These are phyloP conservation scores for Umimayanthus chanpuru DNA, from an alignment of 92 coral and sea anemone species.

Conservation along the genomic window DNA sequence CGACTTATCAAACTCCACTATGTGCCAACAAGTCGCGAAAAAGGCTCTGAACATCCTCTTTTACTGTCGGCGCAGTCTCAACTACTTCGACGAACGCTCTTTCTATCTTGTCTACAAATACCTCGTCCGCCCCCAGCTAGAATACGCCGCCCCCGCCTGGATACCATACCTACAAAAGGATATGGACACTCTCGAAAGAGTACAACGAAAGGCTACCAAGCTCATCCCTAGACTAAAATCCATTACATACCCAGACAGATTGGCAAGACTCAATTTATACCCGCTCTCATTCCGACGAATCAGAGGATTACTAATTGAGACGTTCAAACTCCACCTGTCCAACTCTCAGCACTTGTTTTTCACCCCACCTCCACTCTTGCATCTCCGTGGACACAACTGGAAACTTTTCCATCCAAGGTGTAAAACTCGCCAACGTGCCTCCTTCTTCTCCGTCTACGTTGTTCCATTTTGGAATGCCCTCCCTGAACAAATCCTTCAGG, in stretches of 20 bases:
- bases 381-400: no score
- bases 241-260: not conserved
- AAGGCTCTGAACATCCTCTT: not conserved
- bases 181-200: conserved; percentile 45
- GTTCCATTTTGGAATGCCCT: no score
- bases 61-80: not conserved
- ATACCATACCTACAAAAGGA: conserved; percentile 54
- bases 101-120: not conserved
- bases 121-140: conserved; percentile 56
- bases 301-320: not conserved
- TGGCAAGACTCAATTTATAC: not conserved
- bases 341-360: no score
- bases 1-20: no score
- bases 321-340: not conserved
- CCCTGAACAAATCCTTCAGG: no score
- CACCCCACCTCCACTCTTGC: no score
- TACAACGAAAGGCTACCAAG: conserved; percentile 15
- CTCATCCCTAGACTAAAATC: not conserved
- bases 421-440: no score
- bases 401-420: no score
- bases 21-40: not conserved
- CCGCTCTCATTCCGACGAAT: not conserved
- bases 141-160: conserved; percentile 57
- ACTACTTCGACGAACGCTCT: not conserved
- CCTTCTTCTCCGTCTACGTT: no score